Evolutionary conservation across 2,113 vertebrate species (phyloP), one percentile per base, ranked within the genome.

Genomic region (Zonotrichia leucophrys): DNA sequence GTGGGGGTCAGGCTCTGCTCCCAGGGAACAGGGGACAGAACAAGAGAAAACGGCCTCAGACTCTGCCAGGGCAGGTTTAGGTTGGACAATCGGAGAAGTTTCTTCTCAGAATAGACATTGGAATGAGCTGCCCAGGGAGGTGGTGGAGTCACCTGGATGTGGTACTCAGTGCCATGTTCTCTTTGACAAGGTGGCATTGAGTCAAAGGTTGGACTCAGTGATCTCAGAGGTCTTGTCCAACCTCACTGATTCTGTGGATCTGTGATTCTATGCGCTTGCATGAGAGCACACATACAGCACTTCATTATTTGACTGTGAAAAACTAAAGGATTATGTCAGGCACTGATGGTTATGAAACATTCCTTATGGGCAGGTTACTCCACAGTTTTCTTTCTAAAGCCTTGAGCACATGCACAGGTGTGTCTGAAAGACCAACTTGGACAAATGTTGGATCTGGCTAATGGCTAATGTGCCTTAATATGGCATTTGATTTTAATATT

Each of bases 391-490:
- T 39, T 92, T 59, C 35, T 66, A 46, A 83, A 30, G 31, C 22
- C 11, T 53, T 69, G 35, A 10, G 16, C 4, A 30, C 52, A 33
- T 3, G 3, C 30, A 20, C 10, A 10, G 3, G 1, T 3, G 0
- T 66, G 47, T 63, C 55, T 86, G 27, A 87, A 83, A n/a, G 31
- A 44, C 27, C 58, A 53, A 6, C 24, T 52, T 44, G 30, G 74
- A 87, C 69, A 80, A 41, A 37, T 19, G 15, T 3, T 79, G 44
- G 64, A 41, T 30, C 70, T 72, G 28, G 25, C 47, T 60, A 75
- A 31, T 39, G 59, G 47, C 58, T 89, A 7, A 58, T 79, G 64
- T 52, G 15, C 44, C 28, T 84, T 79, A 76, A 52, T 73, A 52
- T 20, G 41, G 37, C 33, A n/a, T 76, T 93, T 82, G 15, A 4